Evolutionary conservation across 1,140 invertebrate species (phyloP), one percentile per base, ranked within the genome.

Genomic region (Drosophila punjabiensis): DNA sequence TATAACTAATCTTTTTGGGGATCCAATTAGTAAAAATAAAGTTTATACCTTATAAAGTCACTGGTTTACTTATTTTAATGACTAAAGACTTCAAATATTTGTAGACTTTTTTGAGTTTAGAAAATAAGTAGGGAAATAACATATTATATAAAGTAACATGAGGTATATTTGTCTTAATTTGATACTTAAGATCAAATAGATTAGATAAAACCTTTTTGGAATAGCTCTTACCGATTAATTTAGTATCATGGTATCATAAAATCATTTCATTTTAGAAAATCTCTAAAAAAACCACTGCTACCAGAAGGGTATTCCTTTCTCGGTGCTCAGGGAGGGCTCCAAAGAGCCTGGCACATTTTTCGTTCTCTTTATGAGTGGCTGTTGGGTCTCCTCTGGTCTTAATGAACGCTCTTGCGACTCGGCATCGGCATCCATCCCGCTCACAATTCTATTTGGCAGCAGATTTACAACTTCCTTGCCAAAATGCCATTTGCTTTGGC

Each of bases 391-490:
- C 69, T 81, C 66, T 66, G 85, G 61, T 67, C 84, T 88, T 88
- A 88, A 88, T 90, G 85, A 88, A 88, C 86, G 86, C 76, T 80
- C 73, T 70, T 70, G 78, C 77, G 24, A 60, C 71, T 69, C 63
- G 59, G 68, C 61, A 32, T 63, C 35, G 37, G 32, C 39, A 24
- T 56, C 39, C 59, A 41, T 47, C 39, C 58, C 63, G 76, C 81
- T 73, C 73, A 66, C 84, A 81, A 85, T 88, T 88, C 85, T 90
- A 88, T 88, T 88, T 88, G 85, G 82, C 86, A 82, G 71, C 71
- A 82, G 79, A 89, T 89, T 89, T 89, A 89, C 89, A 90, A 89
- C 86, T 89, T 89, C 86, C 86, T 89, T 89, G 85, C 70, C 65
- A 37, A 71, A 86, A 87, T 87, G 83, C 70, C 84, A 88, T 85